Conservation (phyloP, 92 coral and sea anemone genomes). For the Micromussa lordhowensis region DNA sequence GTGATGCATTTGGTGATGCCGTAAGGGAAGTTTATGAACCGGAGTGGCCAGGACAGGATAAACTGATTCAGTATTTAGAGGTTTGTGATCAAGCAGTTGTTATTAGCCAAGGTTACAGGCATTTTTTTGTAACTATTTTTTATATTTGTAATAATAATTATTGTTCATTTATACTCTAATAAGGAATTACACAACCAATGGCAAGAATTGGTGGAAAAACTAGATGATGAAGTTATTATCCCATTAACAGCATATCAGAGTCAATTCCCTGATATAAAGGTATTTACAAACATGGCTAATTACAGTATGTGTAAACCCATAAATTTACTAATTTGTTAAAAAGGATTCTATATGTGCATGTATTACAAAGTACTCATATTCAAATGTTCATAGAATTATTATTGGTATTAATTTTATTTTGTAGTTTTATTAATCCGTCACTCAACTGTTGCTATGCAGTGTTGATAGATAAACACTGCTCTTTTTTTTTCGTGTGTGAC, state of each 20-base stretch:
- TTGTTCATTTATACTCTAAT: background rate
- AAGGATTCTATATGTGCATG: no score
- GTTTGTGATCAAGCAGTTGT: conserved; percentile 45
- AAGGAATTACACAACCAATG: conserved; percentile 82
- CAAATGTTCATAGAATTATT: no score
- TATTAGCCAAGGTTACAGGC: background rate
- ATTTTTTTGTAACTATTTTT: background rate
- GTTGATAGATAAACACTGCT: background rate
- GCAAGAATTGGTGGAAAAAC: conserved; percentile 87
- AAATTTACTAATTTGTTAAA: no score
- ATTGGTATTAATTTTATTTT: background rate
- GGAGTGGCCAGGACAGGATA: conserved; percentile 93
- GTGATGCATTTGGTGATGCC: conserved; percentile 90
- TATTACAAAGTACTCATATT: no score
- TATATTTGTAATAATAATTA: no score
- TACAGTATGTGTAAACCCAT: background rate
- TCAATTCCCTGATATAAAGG: conserved; percentile 98
- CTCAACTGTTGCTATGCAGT: no score
- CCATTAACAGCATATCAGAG: conserved; percentile 96
- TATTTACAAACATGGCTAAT: background rate
- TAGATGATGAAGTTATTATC: conserved; percentile 93
- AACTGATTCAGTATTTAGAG: conserved; percentile 79
- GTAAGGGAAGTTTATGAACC: conserved; percentile 96
- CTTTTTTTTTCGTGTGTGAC: background rate
- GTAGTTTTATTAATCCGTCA: background rate